Conservation (phyloP, 1,140 invertebrate genomes). For the Nymphalis io region DNA sequence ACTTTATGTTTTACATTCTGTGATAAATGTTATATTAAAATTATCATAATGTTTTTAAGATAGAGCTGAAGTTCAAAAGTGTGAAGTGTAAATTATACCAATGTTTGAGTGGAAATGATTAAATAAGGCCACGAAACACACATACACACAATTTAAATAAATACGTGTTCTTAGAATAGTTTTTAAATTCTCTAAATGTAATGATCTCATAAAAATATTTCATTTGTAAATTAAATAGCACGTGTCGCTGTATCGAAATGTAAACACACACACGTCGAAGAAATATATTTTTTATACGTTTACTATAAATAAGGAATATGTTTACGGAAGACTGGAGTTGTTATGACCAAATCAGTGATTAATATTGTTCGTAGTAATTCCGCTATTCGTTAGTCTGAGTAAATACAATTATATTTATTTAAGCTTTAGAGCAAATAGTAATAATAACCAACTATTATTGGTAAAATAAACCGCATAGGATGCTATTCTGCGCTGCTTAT, state of each 20-base stretch:
- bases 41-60: too few species aligned
- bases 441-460: not conserved
- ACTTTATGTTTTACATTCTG: too few species aligned
- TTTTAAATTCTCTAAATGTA: too few species aligned
- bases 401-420: too few species aligned
- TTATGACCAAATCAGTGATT: constrained; percentile 2
- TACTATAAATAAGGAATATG: not conserved
- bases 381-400: not conserved
- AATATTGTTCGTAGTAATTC: not conserved
- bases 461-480: not conserved
- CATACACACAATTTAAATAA: too few species aligned
- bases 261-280: not conserved
- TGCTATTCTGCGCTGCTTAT: not conserved
- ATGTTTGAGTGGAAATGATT: too few species aligned
- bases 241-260: not conserved
- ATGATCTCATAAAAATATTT: not conserved
- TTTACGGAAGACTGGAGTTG: not conserved
- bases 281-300: not conserved
- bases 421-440: too few species aligned
- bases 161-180: too few species aligned
- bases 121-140: too few species aligned
- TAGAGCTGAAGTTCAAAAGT: too few species aligned
- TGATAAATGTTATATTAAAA: too few species aligned
- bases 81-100: too few species aligned
- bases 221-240: constrained; percentile 1